Conservation (phyloP, 2,888 invertebrate species). For the Caenorhabditis angaria region DNA sequence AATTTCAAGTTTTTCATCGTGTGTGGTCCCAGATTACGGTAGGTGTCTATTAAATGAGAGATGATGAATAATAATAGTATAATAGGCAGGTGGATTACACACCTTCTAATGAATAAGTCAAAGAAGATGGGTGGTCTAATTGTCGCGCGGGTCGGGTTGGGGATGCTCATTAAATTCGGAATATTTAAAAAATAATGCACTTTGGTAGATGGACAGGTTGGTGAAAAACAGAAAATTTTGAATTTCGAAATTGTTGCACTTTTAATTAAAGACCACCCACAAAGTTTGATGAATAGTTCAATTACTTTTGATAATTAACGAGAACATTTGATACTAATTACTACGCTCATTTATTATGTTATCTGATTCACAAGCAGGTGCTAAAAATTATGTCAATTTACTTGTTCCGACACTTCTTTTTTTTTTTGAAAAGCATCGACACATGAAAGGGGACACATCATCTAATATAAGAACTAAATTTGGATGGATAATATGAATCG, state of each 20-base stretch:
- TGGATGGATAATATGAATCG: neutral
- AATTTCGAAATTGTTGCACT: neutral
- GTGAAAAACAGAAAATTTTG: neutral
- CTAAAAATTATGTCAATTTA: neutral
- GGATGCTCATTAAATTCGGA: too few relatives aligned
- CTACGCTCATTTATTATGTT: too few relatives aligned
- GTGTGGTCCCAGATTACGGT: neutral
- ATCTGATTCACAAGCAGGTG: neutral
- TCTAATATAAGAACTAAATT: conserved; percentile 1
- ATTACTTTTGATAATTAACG: neutral
- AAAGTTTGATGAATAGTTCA: neutral
- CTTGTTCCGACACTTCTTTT: neutral
- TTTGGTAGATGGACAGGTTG: too few relatives aligned
- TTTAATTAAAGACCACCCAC: neutral
- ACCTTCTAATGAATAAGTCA: neutral
- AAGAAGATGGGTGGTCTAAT: neutral
- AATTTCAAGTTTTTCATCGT: neutral
- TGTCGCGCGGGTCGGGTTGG: too few relatives aligned
- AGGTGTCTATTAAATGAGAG: too few relatives aligned
- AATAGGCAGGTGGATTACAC: conserved; percentile 1
- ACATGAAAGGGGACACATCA: neutral
- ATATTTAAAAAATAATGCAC: too few relatives aligned
- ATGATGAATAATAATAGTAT: too few relatives aligned
- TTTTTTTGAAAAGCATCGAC: neutral
- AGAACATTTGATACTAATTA: neutral